phyloP scores from a whole-genome alignment of 2,888 invertebrate species.

The Ypsolopha scabrella region DNA sequence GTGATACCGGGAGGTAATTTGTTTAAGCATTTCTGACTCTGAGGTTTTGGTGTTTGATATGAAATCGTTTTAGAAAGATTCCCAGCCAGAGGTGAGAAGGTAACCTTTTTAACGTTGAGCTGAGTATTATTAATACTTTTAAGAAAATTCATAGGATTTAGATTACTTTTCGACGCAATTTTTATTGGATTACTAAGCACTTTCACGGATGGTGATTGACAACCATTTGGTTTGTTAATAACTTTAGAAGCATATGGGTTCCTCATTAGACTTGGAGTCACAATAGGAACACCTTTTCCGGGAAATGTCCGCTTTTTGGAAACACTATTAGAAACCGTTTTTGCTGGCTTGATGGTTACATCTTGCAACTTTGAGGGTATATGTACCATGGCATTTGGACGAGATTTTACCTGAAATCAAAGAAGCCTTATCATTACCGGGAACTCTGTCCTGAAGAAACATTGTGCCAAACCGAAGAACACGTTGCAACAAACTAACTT shows the following conservation, averaged over 20 bases:
- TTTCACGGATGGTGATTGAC: too few relatives aligned
- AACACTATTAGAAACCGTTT: not conserved
- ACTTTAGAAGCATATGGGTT: not conserved
- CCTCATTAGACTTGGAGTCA: not conserved
- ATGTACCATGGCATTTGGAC: slow-evolving; percentile 52
- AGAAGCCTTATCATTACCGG: not conserved
- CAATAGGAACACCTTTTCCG: too few relatives aligned
- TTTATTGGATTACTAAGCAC: too few relatives aligned
- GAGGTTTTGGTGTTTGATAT: not conserved
- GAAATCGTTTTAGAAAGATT: not conserved
- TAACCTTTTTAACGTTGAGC: not conserved
- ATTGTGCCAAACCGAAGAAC: too few relatives aligned
- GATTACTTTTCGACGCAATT: not conserved
- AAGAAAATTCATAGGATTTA: not conserved
- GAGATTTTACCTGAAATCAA: slow-evolving; percentile 37
- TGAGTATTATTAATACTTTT: not conserved
- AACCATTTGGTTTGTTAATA: too few relatives aligned
- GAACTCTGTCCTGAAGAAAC: too few relatives aligned
- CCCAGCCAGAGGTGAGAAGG: not conserved
- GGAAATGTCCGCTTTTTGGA: too few relatives aligned
- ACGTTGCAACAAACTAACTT: too few relatives aligned
- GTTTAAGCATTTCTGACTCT: not conserved
- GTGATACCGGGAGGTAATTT: slow-evolving; percentile 2
- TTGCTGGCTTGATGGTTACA: slow-evolving; percentile 34
- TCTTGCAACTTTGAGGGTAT: slow-evolving; percentile 40